Percentiles rank a stretch among this genome's conserved stretches.
phyloP scores from a whole-genome alignment of 2,797 vertebrate genomes.

The Argentina silus region DNA sequence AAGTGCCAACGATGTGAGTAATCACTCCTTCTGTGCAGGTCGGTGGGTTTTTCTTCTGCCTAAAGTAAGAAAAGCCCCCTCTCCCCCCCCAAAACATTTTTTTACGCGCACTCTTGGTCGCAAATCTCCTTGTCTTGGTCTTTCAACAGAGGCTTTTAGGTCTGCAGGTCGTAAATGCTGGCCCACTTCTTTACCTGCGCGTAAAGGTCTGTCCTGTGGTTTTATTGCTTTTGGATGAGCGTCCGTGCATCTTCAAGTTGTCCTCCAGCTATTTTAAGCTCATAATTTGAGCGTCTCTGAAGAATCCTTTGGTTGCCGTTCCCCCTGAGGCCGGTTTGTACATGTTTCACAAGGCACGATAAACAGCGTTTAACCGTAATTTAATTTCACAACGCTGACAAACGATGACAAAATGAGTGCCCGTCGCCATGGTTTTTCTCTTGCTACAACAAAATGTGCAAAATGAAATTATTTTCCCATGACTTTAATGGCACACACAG shows the following conservation, averaged over 20 bases:
- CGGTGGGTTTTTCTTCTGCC: neutral
- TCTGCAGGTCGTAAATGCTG: too few relatives aligned
- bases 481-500: conserved; percentile 45
- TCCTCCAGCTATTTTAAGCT: neutral
- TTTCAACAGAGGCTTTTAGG: neutral
- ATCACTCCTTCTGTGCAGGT: conserved; percentile 2
- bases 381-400: conserved; percentile 13
- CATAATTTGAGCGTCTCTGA: conserved; percentile 1
- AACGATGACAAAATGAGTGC: conserved; percentile 38
- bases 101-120: neutral
- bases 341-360: conserved; percentile 34
- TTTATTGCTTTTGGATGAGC: neutral
- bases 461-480: conserved; percentile 58
- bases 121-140: neutral
- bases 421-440: conserved; percentile 62
- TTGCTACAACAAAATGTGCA: conserved; percentile 53
- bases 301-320: conserved; percentile 19
- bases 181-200: neutral
- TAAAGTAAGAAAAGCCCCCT: neutral
- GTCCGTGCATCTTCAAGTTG: conserved; percentile 1
- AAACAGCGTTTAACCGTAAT: conserved; percentile 42
- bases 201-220: neutral
- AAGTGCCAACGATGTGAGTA: neutral
- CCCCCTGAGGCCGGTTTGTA: neutral
- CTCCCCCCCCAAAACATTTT: too few relatives aligned